Evolutionary conservation across 1,140 invertebrate genomes (phyloP), one percentile per base, ranked within the genome.

Genomic region (Drosophila virilis): DNA sequence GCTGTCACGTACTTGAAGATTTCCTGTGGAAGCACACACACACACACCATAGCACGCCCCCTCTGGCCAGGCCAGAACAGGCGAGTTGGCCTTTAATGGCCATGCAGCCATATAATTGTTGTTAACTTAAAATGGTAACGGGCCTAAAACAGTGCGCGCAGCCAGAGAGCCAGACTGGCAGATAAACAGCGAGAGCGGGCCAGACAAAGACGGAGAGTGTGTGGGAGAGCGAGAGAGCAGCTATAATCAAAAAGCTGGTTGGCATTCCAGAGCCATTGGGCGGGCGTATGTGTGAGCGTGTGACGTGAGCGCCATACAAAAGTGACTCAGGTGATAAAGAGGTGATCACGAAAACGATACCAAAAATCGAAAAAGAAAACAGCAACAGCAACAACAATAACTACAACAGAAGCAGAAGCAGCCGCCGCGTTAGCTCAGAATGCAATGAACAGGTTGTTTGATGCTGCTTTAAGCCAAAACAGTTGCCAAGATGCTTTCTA

Each of bases 281-380:
- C 42, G 59, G 35, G 55, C 22, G 40, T 40, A 40, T 37, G 45
- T 28, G 77, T 37, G 59, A 22, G 48, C 13, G 73, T 76, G 78
- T 77, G 80, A 83, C 80, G 80, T 83, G 83, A 86, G 76, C 58
- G 48, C 68, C 75, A 88, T 86, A 88, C 55, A 55, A 70, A 83
- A 68, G 79, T 88, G 79, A 88, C 83, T 88, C 84, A 88, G 84
- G 84, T 88, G 83, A 86, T 88, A 83, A 88, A 83, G 78, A 55
- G 62, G 12, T 70, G 76, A 88, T 88, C 83, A 71, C 73, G 68
- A 51, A 58, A 52, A 37, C 48, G 51, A 45, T 66, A 61, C 52
- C 10, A 73, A 42, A 42, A 35, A 43, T 28, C 35, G 28, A 33
- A 61, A 61, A 51, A 43, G 22, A 57, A 33, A 42, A 38, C 13